Evolutionary conservation across 2,797 vertebrate genomes (phyloP), one percentile per base, ranked within the genome.

Genomic region (Garrulus glandarius): DNA sequence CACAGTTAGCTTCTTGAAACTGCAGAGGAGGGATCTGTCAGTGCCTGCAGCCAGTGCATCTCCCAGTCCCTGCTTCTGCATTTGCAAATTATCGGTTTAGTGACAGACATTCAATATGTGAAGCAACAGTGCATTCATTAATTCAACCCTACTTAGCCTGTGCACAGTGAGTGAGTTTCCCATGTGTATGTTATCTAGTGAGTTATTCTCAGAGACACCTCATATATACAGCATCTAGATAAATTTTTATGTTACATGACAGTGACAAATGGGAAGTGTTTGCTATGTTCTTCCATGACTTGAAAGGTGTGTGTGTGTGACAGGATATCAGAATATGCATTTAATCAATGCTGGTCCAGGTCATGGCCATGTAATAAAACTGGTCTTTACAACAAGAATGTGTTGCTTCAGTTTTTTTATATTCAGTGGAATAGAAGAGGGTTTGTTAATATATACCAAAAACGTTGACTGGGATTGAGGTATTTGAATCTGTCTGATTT

Each of bases 121-220:
- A 89, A 94, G 75, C 84, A 94, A 46, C 49, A 44, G 84, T 52
- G 52, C 78, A 30, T 87, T 93, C 67, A 68, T 94, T 94, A 93
- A 65, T 95, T 92, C 80, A 87, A 67, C 83, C 32, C 85, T 82
- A 4, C 85, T 88, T 90, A 84, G 79, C 74, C 55, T 11, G 1
- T 65, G 59, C 61, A 46, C 18, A 8, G 29, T 24, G 75, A 32
- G 26, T 74, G 72, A 43, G 18, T 78, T 95, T 78, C 47, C 71
- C 55, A 1, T 76, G 27, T 39, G 6, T 71, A 5, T 78, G 91
- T 52, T 50, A 52, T 82, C 63, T 67, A 41, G 76, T 23, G 67
- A 87, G 61, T 65, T 88, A 4, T 76, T 92, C 36, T 92, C 21
- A 24, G 87, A 93, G 85, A 49, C 57, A 4, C 26, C 84, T 75